Evolutionary conservation across 2,797 vertebrate genomes (phyloP), one percentile per base, ranked within the genome.

Genomic region (Gouania willdenowi): DNA sequence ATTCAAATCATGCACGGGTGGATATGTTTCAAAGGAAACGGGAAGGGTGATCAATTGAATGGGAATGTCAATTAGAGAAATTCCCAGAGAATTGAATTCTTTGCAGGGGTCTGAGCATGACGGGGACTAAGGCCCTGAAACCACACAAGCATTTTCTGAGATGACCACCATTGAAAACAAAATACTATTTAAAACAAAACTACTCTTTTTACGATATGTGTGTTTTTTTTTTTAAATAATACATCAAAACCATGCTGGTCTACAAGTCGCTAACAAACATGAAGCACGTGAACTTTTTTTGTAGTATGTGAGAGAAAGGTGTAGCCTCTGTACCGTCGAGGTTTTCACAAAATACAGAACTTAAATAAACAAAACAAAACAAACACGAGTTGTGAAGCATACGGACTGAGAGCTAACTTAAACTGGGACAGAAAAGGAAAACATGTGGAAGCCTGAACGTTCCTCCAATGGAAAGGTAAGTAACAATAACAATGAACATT

Each of bases 221-320:
- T n/a, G 28, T 15, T 11, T 5, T 22, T 45, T 55, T 35, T 35
- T 34, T 33, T 4, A 35, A 46, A 18, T 44, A 64, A 73, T 61
- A 59, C 41, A 18, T 63, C 59, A 41, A 51, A 76, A 72, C 54
- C 71, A 80, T 81, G 77, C 71, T 58, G 46, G 66, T 73, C 63
- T 69, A 80, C 12, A 40, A n/a, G 32, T 70, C 34, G 57, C 64
- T 75, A 78, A 71, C 39, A 63, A 70, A 77, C 53, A 66, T 65
- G 53, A 65, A 68, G 40, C 55, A 81, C 47, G 14, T 42, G 55
- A 57, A 69, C 26, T 12, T 53, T 13, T 3, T 15, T 33, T 6
- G 38, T 51, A 59, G 18, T 24, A 54, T 40, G 64, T 68, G 54
- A 68, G 52, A 62, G 22, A 66, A 36, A 72, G 58, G 55, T 40